Base-by-base conservation (phyloP, 2,113 vertebrate genomes). In the Desmodus rotundus region DNA sequence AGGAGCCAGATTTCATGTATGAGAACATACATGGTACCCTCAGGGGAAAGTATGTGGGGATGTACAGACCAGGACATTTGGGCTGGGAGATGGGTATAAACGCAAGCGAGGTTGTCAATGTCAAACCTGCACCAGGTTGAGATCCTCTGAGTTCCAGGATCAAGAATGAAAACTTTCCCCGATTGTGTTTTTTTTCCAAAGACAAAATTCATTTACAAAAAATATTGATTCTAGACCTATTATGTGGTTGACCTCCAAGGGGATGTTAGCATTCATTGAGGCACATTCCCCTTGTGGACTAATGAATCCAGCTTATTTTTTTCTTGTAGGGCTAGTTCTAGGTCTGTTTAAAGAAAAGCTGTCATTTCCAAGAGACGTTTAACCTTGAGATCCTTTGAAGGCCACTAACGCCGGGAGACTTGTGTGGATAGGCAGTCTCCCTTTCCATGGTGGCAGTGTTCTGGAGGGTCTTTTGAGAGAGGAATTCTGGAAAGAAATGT, bases 381-480 rank as follows among this genome's bases (percentile, higher is more conserved):
- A 83, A 67, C 70, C 45, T 94, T 13, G 43, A 72, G 58, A 36
- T 76, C 41, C 70, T 85, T 36, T 26, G n/a, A 81, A 72, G 73
- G 45, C 86, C 45, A 33, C 87, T 33, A 73, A 81, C 7, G 3
- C 78, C 9, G 56, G 87, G 47, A 93, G 54, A 93, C 52, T 68
- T 77, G 15, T 68, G 26, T 81, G 65, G 54, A 47, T 26, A 56
- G 38, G 61, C 38, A 80, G 16, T 84, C 45, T 84, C 36, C 26
- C 26, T 41, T 89, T 95, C 76, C 22, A 33, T 92, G 70, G 58
- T 47, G 67, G 56, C 41, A 68, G 0, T 65, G n/a, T 77, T 78
- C 41, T 96, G 56, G 47, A 74, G 76, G 87, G 73, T 67, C 26
- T 85, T 95, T 87, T 67, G 77, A 93, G 86, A 94, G 86, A 68